Percentiles rank a stretch among this genome's conserved stretches.
These are phyloP conservation scores for Pseudomyrmex cubaensis DNA, from an alignment of 1,140 invertebrate genomes.

Conservation along the genomic window DNA sequence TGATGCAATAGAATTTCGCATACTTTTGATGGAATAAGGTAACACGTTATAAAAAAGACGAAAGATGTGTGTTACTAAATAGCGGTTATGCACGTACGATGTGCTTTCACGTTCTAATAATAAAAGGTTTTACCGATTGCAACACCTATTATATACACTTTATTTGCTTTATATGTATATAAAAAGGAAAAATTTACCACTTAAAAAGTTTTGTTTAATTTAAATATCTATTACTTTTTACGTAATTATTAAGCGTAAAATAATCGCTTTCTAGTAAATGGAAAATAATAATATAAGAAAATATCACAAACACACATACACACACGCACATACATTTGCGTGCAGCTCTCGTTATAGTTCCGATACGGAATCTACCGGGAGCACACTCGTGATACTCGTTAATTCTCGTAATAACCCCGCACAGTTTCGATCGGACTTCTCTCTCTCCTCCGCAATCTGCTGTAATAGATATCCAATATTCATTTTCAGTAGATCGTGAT, in stretches of 20 bases:
- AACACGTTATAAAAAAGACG: conserved; percentile 15
- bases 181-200: neutral
- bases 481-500: conserved; percentile 26
- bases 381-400: conserved; percentile 47
- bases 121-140: neutral
- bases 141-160: neutral
- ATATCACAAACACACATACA: neutral
- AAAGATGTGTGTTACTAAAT: conserved; percentile 37
- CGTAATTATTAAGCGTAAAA: neutral
- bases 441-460: conserved; percentile 35
- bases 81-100: neutral
- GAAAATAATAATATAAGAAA: neutral
- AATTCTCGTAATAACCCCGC: conserved; percentile 38
- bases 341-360: conserved; percentile 21
- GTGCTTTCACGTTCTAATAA: conserved; percentile 32
- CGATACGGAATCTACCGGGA: conserved; percentile 16
- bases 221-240: neutral
- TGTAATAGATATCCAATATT: conserved; percentile 51
- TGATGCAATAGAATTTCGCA: neutral
- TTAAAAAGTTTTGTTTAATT: too few relatives aligned
- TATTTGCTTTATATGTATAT: neutral
- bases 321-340: conserved; percentile 18
- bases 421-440: conserved; percentile 33
- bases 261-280: neutral
- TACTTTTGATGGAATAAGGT: conserved; percentile 18